Conservation (phyloP, 2,113 vertebrate species). For the Otus sunia region DNA sequence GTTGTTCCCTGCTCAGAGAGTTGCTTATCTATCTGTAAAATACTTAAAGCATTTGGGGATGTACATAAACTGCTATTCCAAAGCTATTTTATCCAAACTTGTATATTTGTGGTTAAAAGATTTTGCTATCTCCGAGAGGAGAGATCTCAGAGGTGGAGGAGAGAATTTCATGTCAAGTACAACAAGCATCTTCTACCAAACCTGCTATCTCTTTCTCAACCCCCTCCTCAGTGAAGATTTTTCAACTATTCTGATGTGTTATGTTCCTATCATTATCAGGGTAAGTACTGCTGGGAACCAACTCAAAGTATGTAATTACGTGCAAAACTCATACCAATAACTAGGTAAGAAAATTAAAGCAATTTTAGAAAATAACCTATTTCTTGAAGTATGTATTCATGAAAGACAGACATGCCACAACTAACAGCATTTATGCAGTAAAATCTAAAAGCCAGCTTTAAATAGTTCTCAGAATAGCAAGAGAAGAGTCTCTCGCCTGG, state of each 20-base stretch:
- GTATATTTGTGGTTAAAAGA: background rate
- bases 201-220: conserved; percentile 16
- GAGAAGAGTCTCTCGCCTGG: background rate
- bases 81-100: background rate
- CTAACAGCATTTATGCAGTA: background rate
- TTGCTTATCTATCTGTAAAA: background rate
- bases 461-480: background rate
- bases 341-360: conserved; percentile 29
- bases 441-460: conserved; percentile 13
- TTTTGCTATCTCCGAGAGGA: background rate
- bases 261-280: conserved; percentile 19
- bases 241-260: background rate
- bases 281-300: conserved; percentile 47
- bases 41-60: background rate
- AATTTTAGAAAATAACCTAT: conserved; percentile 60
- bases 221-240: background rate
- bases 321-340: conserved; percentile 16
- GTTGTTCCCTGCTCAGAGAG: background rate
- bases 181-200: background rate
- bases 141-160: background rate
- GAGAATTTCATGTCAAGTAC: background rate
- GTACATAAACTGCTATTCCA: background rate
- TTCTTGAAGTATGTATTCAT: conserved; percentile 21
- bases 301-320: conserved; percentile 8
- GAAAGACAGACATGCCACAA: background rate